Evolutionary conservation across 2,888 invertebrate genomes (phyloP), one percentile per base, ranked within the genome.

Genomic region (Phaedon cochleariae): DNA sequence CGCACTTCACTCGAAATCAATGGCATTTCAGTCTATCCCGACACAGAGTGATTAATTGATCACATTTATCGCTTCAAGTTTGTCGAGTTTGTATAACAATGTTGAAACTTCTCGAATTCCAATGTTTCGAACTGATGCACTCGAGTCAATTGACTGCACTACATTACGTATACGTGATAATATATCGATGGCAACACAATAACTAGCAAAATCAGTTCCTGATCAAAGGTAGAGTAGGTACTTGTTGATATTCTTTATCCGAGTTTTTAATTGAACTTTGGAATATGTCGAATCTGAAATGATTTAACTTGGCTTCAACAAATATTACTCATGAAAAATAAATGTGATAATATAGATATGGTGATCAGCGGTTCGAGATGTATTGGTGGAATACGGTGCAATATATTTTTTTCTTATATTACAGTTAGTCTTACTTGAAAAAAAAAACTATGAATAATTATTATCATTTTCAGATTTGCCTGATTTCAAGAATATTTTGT

Each of bases 1-100:
- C 45, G 18, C 58, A 58, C 58, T 52, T 63, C 66, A 53, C 46
- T 37, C 62, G 59, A 46, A 26, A 37, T n/a, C 15, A 6, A n/a
- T 12, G 41, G 12, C 41, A 41, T n/a, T 3, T 15, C 41, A 41
- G 15, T 41, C 15, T 41, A 2, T 9, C 41, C 41, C 4, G 41
- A 41, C 41, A 15, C 41, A 15, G 15, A n/a, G 41, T 10, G 3
- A 15, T 7, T 41, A 10, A 34, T 10, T 34, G 31, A 34, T 46
- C 57, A 57, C 57, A 57, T 57, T 52, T 31, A 31, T 15, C 5
- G 26, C 10, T 45, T 12, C 41, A 21, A 41, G n/a, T n/a, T 41
- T 21, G 53, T 17, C 46, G 46, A 21, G n/a, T 21, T 54, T n/a
- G 10, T 15, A 12, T 2, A 34, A 34, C 34, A 6, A 34, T 12